Percentiles rank a stretch among this genome's conserved stretches.
Conservation (phyloP, 1,140 invertebrate genomes). For the Panagrolaimus sp. region DNA sequence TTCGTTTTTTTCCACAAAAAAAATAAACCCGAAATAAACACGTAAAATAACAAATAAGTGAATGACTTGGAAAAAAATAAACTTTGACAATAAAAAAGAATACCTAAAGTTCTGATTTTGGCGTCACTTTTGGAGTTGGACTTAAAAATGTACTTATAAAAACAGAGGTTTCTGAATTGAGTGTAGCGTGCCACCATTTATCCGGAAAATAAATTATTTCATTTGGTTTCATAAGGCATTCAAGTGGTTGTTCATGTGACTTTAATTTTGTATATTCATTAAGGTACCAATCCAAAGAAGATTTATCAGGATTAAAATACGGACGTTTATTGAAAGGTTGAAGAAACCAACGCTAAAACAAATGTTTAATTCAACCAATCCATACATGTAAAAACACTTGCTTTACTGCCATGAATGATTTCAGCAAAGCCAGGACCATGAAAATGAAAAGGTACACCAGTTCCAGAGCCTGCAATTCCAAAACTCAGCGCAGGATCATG, state of each 20-base stretch:
- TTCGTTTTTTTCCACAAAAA: background rate
- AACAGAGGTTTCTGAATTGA: constrained; percentile 63
- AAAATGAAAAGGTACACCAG: constrained; percentile 64
- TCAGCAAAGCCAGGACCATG: constrained; percentile 65
- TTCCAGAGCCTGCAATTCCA: constrained; percentile 58
- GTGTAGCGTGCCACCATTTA: constrained; percentile 64
- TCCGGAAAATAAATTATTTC: constrained; percentile 64
- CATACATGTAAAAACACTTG: constrained; percentile 27
- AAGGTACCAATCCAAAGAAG: constrained; percentile 63
- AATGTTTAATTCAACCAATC: background rate
- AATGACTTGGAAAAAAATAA: background rate
- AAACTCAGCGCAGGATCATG: constrained; percentile 62
- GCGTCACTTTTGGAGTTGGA: constrained; percentile 16
- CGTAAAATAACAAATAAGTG: background rate
- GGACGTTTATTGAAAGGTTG: constrained; percentile 61
- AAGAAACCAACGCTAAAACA: constrained; percentile 62
- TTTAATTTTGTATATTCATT: constrained; percentile 61
- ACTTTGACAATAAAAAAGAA: background rate
- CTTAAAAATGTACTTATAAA: constrained; percentile 63
- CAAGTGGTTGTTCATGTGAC: constrained; percentile 58
- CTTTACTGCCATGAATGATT: constrained; percentile 63
- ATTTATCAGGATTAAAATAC: constrained; percentile 62
- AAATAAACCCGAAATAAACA: background rate
- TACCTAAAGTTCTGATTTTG: constrained; percentile 1
- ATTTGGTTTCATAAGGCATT: constrained; percentile 62